Evolutionary conservation across 2,797 vertebrate genomes (phyloP).

Genomic region (Babyrousa celebensis): DNA sequence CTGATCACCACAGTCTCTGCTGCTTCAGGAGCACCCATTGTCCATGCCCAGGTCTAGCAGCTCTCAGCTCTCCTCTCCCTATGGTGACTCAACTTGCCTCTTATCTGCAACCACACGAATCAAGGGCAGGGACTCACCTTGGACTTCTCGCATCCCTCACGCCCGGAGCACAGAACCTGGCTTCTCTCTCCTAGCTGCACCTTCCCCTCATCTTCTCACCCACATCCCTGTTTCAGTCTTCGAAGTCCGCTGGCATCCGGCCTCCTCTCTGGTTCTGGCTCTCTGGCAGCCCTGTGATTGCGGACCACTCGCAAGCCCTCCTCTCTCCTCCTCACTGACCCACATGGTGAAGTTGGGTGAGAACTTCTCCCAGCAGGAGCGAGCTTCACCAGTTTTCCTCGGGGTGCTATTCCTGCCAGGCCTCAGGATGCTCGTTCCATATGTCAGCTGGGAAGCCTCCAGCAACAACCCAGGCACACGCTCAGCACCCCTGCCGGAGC

Average conservation of each 20-base stretch:
- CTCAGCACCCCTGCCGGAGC: slow-evolving; percentile 79
- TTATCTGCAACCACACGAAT: neutral
- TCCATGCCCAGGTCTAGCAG: neutral
- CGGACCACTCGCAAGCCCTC: neutral
- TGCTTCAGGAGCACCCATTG: neutral
- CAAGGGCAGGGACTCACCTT: neutral
- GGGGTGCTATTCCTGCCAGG: slow-evolving; percentile 68
- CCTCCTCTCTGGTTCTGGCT: neutral
- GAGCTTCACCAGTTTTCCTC: neutral
- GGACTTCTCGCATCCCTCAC: neutral
- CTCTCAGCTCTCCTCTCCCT: neutral
- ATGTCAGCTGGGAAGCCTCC: slow-evolving; percentile 64
- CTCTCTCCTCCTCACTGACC: neutral
- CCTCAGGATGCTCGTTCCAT: slow-evolving; percentile 68
- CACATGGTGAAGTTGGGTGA: neutral
- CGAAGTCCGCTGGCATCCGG: too few species aligned
- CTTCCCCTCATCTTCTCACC: neutral
- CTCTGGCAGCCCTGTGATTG: neutral
- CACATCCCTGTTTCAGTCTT: neutral
- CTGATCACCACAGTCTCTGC: neutral
- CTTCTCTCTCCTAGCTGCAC: fast-evolving
- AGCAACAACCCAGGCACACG: slow-evolving; percentile 66
- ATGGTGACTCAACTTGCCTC: neutral
- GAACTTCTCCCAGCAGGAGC: neutral
- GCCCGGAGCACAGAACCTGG: neutral